A percentile compares a stretch with the other conserved stretches of the same genome.
Conservation (phyloP, 2,113 vertebrate species). For the Orientallactaga bullata region DNA sequence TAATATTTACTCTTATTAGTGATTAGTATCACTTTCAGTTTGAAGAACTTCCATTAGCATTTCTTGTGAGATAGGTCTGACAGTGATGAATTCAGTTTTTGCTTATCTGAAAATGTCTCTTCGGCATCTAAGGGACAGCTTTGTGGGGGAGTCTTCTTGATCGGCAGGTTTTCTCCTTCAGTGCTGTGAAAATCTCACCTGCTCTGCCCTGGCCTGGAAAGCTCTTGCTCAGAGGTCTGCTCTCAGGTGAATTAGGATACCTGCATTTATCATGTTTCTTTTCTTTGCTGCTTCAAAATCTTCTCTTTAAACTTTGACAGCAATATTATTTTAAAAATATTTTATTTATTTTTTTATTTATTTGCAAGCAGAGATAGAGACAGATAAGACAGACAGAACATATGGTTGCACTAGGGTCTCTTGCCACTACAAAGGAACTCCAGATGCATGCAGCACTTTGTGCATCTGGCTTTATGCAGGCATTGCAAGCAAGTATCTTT, state of each 20-base stretch:
- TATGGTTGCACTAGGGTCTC: too few relatives aligned
- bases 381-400: too few relatives aligned
- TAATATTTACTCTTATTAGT: neutral
- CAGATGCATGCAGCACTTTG: too few relatives aligned
- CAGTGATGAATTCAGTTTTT: neutral
- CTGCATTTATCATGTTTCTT: neutral
- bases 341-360: too few relatives aligned
- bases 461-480: too few relatives aligned
- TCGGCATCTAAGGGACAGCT: neutral
- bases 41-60: neutral
- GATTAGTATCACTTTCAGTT: neutral
- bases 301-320: neutral
- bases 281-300: neutral
- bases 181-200: neutral
- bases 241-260: neutral
- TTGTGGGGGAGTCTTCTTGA: neutral
- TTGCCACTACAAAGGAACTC: too few relatives aligned
- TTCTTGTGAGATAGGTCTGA: neutral
- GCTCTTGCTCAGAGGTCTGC: neutral
- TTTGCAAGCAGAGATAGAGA: too few relatives aligned
- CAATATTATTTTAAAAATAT: too few relatives aligned
- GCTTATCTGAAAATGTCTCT: neutral
- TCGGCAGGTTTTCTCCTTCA: neutral
- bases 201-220: neutral
- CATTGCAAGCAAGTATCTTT: too few relatives aligned